Evolutionary conservation across 1,140 invertebrate species (phyloP), one percentile per base, ranked within the genome.

Genomic region (Nephotettix cincticeps): DNA sequence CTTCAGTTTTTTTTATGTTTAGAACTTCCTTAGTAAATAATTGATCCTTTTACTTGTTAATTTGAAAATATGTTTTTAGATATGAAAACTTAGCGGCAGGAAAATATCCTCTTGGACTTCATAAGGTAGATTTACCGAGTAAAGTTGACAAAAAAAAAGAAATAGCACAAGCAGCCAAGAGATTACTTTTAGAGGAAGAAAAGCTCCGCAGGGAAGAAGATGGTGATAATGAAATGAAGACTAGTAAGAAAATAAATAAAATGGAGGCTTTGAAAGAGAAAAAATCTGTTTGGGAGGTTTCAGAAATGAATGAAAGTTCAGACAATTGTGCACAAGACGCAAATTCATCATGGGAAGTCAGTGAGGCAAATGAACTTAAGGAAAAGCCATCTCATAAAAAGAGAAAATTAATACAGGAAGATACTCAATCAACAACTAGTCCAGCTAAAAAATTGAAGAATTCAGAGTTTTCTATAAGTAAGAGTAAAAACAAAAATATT

Each of bases 61-160:
- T n/a, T n/a, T n/a, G n/a, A n/a, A n/a, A n/a, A n/a, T n/a, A n/a
- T n/a, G n/a, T 43, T 74, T 78, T n/a, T 29, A 87, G 86, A 74
- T 89, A 86, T 75, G 76, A 79, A 64, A 83, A 86, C 73, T 78
- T 89, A 19, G 78, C 83, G 1, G 70, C 80, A 45, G 89, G 88
- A 19, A 79, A 83, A 43, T 91, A 89, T 80, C 89, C 89, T 4
- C 72, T 91, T 6, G 88, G 87, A 9, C 75, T 89, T 6, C 84
- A 87, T 64, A 79, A 76, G 25, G 63, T 69, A 27, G 70, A 69
- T 28, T 21, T 69, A 14, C 47, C 71, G 19, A 54, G 65, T 21
- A 61, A 32, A 29, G 68, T 70, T 40, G 68, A 74, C 61, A 45
- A 72, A 66, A 66, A 72, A 1, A 61, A 74, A 36, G 29, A 66